Evolutionary conservation across 2,888 invertebrate species (phyloP), one percentile per base, ranked within the genome.

Genomic region (Tipula lateralis): DNA sequence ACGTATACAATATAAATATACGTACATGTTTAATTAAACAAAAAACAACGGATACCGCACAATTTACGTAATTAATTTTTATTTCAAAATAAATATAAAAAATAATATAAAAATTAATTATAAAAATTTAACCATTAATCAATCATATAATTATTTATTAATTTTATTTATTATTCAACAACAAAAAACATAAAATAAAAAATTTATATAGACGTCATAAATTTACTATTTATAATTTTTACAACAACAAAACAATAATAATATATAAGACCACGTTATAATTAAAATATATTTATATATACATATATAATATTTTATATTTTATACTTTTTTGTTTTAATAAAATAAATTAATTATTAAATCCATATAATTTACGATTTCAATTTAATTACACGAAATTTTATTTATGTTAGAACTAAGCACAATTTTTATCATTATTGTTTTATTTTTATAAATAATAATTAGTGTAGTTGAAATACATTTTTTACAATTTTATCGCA

Each of bases 101-200:
- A 24, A 66, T 50, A 50, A 16, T 50, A 66, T 24, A 66, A 66
- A 66, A 66, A 66, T 66, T 66, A 66, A 66, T 66, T 66, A 66
- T 66, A 66, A 66, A 66, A 66, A 66, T 66, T 66, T 66, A 66
- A 66, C 66, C 66, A 66, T 66, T 66, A 66, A 66, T 66, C 66
- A 66, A 66, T 66, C 66, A 66, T 66, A 66, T 66, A 66, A 66
- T 66, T 66, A 66, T 66, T 66, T 66, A 66, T 66, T 66, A 66
- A 66, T 66, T 66, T 66, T 66, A 66, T 66, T 66, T 66, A 66
- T 44, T 66, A 66, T 66, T 66, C 9, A 24, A 13, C 13, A 24
- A 66, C 7, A 19, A 24, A 66, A 66, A 66, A 66, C 66, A 66
- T 24, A 66, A 66, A 24, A 66, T 66, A 66, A 66, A 66, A 66